phyloP scores from a whole-genome alignment of 2,888 invertebrate genomes.

The Scaptomyza reducta region DNA sequence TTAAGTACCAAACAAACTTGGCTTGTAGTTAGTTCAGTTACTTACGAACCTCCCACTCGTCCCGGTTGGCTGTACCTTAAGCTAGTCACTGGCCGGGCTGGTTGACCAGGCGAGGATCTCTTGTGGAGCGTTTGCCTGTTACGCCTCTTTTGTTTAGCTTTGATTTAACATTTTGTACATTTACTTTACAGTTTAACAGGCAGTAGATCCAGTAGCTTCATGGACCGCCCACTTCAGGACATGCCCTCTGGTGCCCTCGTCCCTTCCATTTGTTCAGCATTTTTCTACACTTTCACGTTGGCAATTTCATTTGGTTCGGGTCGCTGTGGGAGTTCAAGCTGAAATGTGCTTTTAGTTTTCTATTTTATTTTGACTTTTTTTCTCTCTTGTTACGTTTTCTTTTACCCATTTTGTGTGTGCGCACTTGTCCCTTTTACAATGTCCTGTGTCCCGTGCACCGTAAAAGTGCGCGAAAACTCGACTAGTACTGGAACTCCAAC shows the following conservation, averaged over 20 bases:
- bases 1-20: conserved; percentile 49
- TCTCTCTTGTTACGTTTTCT: conserved; percentile 52
- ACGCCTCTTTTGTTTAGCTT: conserved; percentile 77
- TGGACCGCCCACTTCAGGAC: conserved; percentile 15
- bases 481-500: conserved; percentile 50
- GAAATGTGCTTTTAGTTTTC: conserved; percentile 75
- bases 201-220: conserved; percentile 41
- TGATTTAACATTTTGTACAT: conserved; percentile 78
- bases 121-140: conserved; percentile 47
- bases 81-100: conserved; percentile 30
- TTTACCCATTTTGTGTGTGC: conserved; percentile 38
- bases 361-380: conserved; percentile 32
- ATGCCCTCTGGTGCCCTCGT: not conserved
- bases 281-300: conserved; percentile 73
- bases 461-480: conserved; percentile 72
- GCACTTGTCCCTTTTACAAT: conserved; percentile 48
- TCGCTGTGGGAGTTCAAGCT: conserved; percentile 76
- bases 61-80: conserved; percentile 37
- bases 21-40: conserved; percentile 30
- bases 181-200: conserved; percentile 77
- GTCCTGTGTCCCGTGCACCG: conserved; percentile 36
- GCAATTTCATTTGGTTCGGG: conserved; percentile 73
- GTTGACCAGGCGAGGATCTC: conserved; percentile 12
- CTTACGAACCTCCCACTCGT: conserved; percentile 25
- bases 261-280: conserved; percentile 34